These are phyloP conservation scores for Phortica magna DNA, from an alignment of 2,888 invertebrate genomes.

Conservation along the genomic window DNA sequence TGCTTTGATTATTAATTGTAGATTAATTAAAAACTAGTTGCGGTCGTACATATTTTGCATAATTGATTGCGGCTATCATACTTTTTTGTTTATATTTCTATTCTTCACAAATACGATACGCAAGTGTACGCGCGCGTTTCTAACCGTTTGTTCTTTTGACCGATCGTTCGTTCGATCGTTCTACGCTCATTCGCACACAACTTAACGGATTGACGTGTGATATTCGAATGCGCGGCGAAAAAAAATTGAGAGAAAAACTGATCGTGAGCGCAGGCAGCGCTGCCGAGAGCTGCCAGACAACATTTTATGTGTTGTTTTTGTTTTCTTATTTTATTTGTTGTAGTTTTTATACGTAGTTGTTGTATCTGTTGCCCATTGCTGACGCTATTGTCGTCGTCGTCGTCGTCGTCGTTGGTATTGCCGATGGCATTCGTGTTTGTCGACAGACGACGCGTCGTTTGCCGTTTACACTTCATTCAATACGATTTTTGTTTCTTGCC, in stretches of 20 bases:
- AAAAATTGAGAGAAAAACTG: background rate
- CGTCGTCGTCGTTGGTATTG: slow-evolving; percentile 18
- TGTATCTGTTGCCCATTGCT: slow-evolving; percentile 5
- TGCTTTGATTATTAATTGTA: background rate
- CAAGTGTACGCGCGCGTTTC: slow-evolving; percentile 36
- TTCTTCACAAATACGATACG: slow-evolving; percentile 25
- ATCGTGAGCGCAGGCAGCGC: background rate
- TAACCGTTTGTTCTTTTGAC: slow-evolving; percentile 34
- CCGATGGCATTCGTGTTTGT: slow-evolving; percentile 10
- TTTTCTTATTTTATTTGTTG: background rate
- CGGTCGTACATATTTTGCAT: slow-evolving; percentile 8
- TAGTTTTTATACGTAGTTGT: background rate
- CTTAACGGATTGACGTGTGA: slow-evolving; percentile 65
- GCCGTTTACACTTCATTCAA: slow-evolving; percentile 34
- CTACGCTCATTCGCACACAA: slow-evolving; percentile 44
- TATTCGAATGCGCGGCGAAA: slow-evolving; percentile 54
- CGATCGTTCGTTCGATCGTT: slow-evolving; percentile 5
- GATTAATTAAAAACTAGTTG: slow-evolving; percentile 12
- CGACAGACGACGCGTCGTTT: background rate
- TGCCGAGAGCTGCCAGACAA: slow-evolving; percentile 3
- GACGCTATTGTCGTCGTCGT: background rate
- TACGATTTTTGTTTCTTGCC: slow-evolving; percentile 17
- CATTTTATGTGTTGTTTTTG: slow-evolving; percentile 10
- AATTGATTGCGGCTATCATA: background rate
- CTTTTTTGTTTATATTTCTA: slow-evolving; percentile 45